These are phyloP conservation scores for Anolis sagrei DNA, from an alignment of 2,113 vertebrate genomes.

Conservation along the genomic window DNA sequence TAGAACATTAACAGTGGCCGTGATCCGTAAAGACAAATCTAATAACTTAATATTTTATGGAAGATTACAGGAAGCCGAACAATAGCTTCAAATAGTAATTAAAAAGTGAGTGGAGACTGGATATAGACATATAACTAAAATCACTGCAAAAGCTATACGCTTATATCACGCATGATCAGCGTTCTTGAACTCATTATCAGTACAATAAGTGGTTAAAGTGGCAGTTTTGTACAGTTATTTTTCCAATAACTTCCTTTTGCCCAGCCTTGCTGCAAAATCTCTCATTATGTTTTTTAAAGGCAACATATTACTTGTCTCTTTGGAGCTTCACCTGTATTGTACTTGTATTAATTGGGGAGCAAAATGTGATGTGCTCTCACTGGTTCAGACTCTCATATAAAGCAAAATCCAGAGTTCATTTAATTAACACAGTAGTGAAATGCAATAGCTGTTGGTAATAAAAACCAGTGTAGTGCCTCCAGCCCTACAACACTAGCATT, in stretches of 20 bases:
- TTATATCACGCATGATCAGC: too few relatives aligned
- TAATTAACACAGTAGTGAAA: background rate
- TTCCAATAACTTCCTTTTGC: background rate
- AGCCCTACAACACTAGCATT: background rate
- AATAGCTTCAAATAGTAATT: background rate
- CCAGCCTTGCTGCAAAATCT: background rate
- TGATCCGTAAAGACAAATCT: background rate
- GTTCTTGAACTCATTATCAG: background rate
- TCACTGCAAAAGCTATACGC: background rate
- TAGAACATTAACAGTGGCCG: background rate
- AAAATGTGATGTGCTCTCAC: background rate
- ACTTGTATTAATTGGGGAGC: background rate
- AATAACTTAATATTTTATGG: too few relatives aligned
- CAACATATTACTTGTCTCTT: background rate
- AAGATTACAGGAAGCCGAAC: background rate
- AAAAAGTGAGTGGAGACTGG: background rate
- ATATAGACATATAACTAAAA: background rate
- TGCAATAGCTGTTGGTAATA: background rate
- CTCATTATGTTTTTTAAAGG: background rate
- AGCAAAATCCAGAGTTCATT: background rate
- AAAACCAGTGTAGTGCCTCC: background rate
- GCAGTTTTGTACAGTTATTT: background rate
- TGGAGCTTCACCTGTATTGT: background rate
- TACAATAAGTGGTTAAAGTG: background rate
- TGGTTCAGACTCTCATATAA: background rate